These are phyloP conservation scores for Radopholus similis DNA, from an alignment of 1,140 invertebrate species.

Conservation along the genomic window DNA sequence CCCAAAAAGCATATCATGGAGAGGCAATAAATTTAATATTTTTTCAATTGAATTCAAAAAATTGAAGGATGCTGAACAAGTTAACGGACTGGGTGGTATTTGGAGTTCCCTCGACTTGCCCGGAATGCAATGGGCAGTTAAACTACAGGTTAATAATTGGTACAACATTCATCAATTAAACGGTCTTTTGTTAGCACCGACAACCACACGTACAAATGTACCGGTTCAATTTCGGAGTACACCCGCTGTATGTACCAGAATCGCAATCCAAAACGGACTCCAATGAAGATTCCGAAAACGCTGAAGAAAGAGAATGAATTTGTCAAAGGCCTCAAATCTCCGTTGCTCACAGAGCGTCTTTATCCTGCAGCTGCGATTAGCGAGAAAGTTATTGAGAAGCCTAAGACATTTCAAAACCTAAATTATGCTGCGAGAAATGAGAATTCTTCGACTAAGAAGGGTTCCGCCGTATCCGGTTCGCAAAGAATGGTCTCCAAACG, in stretches of 20 bases:
- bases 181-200: conserved; percentile 23
- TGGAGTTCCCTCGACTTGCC: conserved; percentile 75
- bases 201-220: conserved; percentile 72
- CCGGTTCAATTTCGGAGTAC: conserved; percentile 81
- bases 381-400: not conserved
- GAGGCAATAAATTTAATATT: no score
- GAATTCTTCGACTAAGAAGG: not conserved
- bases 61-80: conserved; percentile 75
- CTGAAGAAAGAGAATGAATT: conserved; percentile 23
- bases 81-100: conserved; percentile 80
- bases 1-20: conserved; percentile 30
- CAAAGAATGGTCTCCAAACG: conserved; percentile 29
- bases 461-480: not conserved
- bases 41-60: no score
- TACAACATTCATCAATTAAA: not conserved
- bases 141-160: conserved; percentile 62
- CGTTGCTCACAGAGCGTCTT: conserved; percentile 24
- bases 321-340: conserved; percentile 25
- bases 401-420: conserved; percentile 14
- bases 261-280: conserved; percentile 69
- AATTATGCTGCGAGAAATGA: not conserved
- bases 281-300: conserved; percentile 72
- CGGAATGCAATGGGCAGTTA: conserved; percentile 75
- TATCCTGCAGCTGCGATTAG: conserved; percentile 12
- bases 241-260: conserved; percentile 76